Percentiles rank a stretch among this genome's conserved stretches.
Evolutionary conservation across 2,888 invertebrate species (phyloP).

Genomic region (Drosophila kuntzei): DNA sequence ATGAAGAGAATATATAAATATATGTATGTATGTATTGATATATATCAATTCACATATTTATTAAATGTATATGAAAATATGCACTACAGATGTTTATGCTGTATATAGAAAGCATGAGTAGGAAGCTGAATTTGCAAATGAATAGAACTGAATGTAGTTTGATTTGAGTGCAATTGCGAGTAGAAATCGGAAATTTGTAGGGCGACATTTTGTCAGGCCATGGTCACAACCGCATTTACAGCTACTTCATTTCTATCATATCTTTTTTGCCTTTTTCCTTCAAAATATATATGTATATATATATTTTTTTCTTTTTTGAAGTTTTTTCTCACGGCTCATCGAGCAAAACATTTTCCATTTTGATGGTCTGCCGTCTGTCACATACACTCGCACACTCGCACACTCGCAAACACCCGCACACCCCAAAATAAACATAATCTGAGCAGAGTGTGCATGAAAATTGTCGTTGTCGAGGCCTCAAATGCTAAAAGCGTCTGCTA

Average conservation of each 20-base stretch:
- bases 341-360: slow-evolving; percentile 70
- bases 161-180: slow-evolving; percentile 16
- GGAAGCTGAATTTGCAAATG: slow-evolving; percentile 64
- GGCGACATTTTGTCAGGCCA: slow-evolving; percentile 39
- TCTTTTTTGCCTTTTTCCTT: slow-evolving; percentile 21
- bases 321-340: slow-evolving; percentile 74
- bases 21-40: slow-evolving; percentile 12
- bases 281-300: neutral
- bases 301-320: slow-evolving; percentile 54
- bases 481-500: slow-evolving; percentile 74
- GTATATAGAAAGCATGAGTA: slow-evolving; percentile 41
- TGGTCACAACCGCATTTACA: slow-evolving; percentile 48
- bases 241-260: slow-evolving; percentile 37
- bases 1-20: slow-evolving; percentile 54
- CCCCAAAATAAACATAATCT: slow-evolving; percentile 79
- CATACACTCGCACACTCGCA: slow-evolving; percentile 21
- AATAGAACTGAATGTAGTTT: slow-evolving; percentile 53
- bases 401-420: slow-evolving; percentile 26
- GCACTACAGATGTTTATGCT: neutral
- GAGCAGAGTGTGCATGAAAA: slow-evolving; percentile 70
- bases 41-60: slow-evolving; percentile 18
- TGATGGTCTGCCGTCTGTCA: slow-evolving; percentile 68
- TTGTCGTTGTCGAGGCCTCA: slow-evolving; percentile 53
- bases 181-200: slow-evolving; percentile 40
- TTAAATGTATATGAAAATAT: neutral